Evolutionary conservation across 2,113 vertebrate genomes (phyloP), one percentile per base, ranked within the genome.

Genomic region (Sakesphorus luctuosus): DNA sequence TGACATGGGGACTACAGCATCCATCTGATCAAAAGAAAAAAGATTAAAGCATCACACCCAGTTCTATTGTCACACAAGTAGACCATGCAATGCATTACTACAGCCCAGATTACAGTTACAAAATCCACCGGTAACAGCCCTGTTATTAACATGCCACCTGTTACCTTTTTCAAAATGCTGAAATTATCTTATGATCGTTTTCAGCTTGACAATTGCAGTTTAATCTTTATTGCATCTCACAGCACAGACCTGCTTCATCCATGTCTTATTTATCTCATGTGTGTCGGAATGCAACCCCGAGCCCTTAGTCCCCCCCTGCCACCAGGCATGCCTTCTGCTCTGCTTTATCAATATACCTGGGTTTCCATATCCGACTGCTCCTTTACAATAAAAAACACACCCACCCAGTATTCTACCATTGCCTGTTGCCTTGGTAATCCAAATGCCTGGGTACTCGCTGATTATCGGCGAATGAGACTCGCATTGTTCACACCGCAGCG

Each of bases 351-450:
- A 94, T 93, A 93, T 90, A 95, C 95, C 93, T 90, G 91, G 80
- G 68, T 89, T 93, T 95, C 95, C 95, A 88, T 58, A 97, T 84
- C 96, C 90, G 86, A 94, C 81, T 92, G 96, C 96, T 97, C 94
- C 96, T 97, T 95, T 93, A 95, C 96, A 95, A 97, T 88, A 93
- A 95, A 93, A 97, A 96, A 97, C 94, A 97, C 95, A 97, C 97
- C 97, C 97, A 97, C 96, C 96, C 97, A 94, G 92, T 90, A 93
- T 93, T 95, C 96, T 95, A 97, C 94, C 97, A 92, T 94, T 89
- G 97, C 97, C 97, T 84, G 97, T 97, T 97, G 97, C 97, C 97
- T 96, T 97, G 97, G 97, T 96, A 96, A 97, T 97, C 96, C 96
- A 79, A 95, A 94, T 86, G 88, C 95, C 96, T 86, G 82, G 95